phyloP scores from a whole-genome alignment of 2,888 invertebrate species.

The Ellobium chinense region DNA sequence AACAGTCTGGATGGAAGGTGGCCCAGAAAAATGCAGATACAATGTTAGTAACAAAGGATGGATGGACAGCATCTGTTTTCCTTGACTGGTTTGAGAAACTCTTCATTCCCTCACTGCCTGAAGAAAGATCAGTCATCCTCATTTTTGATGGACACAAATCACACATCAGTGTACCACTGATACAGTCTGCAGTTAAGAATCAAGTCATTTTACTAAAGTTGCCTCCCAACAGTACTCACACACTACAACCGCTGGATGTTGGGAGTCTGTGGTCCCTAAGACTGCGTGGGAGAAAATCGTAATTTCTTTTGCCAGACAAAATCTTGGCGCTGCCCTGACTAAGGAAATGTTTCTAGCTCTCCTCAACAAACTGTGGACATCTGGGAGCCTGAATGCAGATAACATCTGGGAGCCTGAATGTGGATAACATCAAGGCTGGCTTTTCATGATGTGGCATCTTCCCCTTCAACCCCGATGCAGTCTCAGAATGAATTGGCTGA shows the following conservation, averaged over 20 bases:
- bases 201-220: constrained; percentile 18
- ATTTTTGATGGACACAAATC: constrained; percentile 12
- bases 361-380: background rate
- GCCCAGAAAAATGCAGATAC: background rate
- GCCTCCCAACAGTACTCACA: background rate
- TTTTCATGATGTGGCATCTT: constrained; percentile 6
- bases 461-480: constrained; percentile 3
- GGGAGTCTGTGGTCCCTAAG: constrained; percentile 10
- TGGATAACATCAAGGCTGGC: constrained; percentile 9
- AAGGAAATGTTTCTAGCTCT: background rate
- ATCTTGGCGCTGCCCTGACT: constrained; percentile 4
- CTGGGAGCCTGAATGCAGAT: background rate
- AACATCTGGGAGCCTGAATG: constrained; percentile 3
- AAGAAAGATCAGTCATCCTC: background rate
- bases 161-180: background rate
- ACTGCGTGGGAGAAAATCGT: constrained; percentile 13
- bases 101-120: background rate
- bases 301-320: constrained; percentile 12
- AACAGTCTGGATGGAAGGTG: background rate
- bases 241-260: constrained; percentile 9
- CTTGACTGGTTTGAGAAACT: constrained; percentile 18
- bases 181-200: background rate
- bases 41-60: background rate
- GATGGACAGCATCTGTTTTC: constrained; percentile 4
- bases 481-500: constrained; percentile 1